phyloP scores from a whole-genome alignment of 2,113 vertebrate species.

The Todiramphus chloris region DNA sequence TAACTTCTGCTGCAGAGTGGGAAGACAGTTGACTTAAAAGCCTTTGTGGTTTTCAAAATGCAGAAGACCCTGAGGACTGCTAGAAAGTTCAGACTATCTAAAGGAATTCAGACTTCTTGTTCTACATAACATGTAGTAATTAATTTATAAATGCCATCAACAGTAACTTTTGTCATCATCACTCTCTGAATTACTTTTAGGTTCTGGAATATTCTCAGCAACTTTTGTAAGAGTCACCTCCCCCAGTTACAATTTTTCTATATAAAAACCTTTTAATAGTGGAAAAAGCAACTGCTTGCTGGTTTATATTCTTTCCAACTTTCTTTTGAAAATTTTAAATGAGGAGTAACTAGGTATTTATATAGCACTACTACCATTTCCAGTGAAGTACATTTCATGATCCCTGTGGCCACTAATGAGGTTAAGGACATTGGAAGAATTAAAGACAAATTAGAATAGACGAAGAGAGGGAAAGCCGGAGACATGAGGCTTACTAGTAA shows the following conservation, averaged over 20 bases:
- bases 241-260: not conserved
- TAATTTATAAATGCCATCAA: conserved; percentile 12
- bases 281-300: not conserved
- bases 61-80: not conserved
- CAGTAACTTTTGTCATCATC: not conserved
- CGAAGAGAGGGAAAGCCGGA: not conserved
- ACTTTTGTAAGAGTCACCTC: not conserved
- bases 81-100: not conserved
- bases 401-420: not conserved
- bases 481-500: not conserved
- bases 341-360: not conserved
- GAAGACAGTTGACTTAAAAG: not conserved
- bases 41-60: not conserved
- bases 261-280: not conserved
- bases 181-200: not conserved
- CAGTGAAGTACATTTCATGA: not conserved
- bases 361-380: not conserved
- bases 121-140: not conserved
- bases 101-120: not conserved
- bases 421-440: not conserved
- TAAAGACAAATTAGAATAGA: not conserved
- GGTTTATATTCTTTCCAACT: not conserved
- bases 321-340: not conserved
- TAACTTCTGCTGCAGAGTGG: not conserved
- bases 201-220: not conserved